Conservation (phyloP, 1,140 invertebrate genomes). For the Trachymyrmex septentrionalis region DNA sequence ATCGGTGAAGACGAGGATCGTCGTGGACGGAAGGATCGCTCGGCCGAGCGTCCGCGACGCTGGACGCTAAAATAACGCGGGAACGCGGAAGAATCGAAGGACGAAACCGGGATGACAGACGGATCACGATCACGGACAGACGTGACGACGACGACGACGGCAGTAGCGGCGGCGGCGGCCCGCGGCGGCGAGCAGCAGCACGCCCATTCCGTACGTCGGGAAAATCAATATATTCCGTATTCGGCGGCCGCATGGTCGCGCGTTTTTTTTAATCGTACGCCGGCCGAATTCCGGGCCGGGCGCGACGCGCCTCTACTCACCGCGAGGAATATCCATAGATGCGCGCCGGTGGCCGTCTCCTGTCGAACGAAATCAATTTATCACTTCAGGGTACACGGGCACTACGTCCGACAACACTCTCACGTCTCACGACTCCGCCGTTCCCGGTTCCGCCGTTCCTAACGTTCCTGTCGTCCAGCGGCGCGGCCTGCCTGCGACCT, state of each 20-base stretch:
- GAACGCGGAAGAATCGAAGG: neutral
- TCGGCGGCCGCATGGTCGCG: slow-evolving; percentile 52
- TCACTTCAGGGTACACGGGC: slow-evolving; percentile 77
- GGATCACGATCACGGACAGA: neutral
- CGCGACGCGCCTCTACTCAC: slow-evolving; percentile 68
- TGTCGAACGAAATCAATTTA: slow-evolving; percentile 76
- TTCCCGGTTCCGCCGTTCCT: slow-evolving; percentile 77
- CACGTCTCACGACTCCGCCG: slow-evolving; percentile 76
- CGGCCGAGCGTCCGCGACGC: neutral
- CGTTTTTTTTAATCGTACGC: slow-evolving; percentile 36
- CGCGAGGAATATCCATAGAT: slow-evolving; percentile 77
- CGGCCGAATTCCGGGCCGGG: slow-evolving; percentile 7
- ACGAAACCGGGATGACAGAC: too few relatives aligned
- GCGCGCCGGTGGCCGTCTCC: slow-evolving; percentile 61
- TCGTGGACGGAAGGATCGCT: slow-evolving; percentile 1
- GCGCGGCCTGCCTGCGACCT: neutral
- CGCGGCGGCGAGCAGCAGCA: slow-evolving; percentile 68
- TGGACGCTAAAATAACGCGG: neutral
- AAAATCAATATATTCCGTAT: slow-evolving; percentile 72
- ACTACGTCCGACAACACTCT: slow-evolving; percentile 78
- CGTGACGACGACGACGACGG: neutral
- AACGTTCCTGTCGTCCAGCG: slow-evolving; percentile 66
- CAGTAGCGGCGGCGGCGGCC: neutral
- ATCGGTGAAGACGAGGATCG: neutral
- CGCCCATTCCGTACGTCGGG: slow-evolving; percentile 74